Conservation (phyloP, 2,113 vertebrate species). For the Cebus imitator region DNA sequence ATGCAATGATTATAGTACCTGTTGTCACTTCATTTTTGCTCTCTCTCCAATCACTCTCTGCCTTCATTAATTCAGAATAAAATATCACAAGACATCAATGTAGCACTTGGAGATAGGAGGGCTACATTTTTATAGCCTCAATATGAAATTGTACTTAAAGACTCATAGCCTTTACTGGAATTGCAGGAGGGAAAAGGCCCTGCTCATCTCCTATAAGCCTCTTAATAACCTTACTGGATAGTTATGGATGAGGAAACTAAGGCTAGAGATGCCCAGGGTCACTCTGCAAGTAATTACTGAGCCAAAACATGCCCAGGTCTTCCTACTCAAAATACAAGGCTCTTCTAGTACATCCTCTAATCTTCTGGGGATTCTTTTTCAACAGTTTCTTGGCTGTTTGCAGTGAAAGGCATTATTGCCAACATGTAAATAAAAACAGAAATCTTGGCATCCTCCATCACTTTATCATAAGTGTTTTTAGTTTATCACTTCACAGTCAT, state of each 20-base stretch:
- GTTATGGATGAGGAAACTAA: neutral
- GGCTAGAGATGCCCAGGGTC: neutral
- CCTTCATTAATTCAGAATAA: constrained; percentile 65
- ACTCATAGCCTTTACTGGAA: constrained; percentile 11
- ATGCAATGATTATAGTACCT: constrained; percentile 16
- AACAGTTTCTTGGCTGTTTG: neutral
- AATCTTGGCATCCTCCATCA: neutral
- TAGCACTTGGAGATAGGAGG: constrained; percentile 22
- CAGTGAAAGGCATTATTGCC: neutral
- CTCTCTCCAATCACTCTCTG: constrained; percentile 32
- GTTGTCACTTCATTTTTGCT: constrained; percentile 62
- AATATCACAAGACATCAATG: constrained; percentile 32
- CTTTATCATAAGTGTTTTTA: constrained; percentile 26
- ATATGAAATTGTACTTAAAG: constrained; percentile 30
- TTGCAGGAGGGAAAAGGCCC: neutral
- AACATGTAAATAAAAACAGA: constrained; percentile 13
- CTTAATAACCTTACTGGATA: neutral
- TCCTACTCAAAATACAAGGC: neutral
- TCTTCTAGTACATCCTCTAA: neutral
- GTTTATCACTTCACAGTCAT: constrained; percentile 62
- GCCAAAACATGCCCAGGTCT: neutral
- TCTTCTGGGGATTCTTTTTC: neutral
- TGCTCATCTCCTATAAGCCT: neutral
- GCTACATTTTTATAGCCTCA: constrained; percentile 32
- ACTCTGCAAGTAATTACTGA: neutral